Evolutionary conservation across 2,797 vertebrate genomes (phyloP).

Genomic region (Gallinago stenura): DNA sequence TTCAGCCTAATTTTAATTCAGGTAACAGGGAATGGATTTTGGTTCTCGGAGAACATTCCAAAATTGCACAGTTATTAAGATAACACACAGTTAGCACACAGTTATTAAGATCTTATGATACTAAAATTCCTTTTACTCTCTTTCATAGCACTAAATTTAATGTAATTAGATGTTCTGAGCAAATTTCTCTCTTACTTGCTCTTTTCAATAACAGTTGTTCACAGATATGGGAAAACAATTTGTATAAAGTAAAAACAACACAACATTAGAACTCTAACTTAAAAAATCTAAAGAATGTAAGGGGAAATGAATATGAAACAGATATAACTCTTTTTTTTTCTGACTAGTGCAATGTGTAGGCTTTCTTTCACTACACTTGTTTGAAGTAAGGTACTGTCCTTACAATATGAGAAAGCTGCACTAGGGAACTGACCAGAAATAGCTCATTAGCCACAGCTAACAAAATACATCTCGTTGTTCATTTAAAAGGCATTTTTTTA

Average conservation of each 20-base stretch:
- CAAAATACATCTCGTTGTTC: background rate
- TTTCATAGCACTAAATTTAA: background rate
- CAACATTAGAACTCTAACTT: background rate
- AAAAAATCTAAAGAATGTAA: background rate
- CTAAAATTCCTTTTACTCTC: background rate
- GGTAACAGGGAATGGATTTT: background rate
- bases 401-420: background rate
- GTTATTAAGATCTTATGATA: background rate
- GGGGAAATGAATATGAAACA: background rate
- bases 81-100: background rate
- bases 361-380: background rate
- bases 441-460: background rate
- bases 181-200: background rate
- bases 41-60: background rate
- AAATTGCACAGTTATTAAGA: background rate
- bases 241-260: background rate
- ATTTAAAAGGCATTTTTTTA: background rate
- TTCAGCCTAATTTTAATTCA: background rate
- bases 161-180: background rate
- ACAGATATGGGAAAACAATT: background rate
- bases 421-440: background rate
- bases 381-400: background rate
- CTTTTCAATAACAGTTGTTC: background rate
- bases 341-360: background rate
- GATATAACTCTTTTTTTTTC: background rate